These are phyloP conservation scores for Aradophagus sp. DNA, from an alignment of 1,140 invertebrate species.

Conservation along the genomic window DNA sequence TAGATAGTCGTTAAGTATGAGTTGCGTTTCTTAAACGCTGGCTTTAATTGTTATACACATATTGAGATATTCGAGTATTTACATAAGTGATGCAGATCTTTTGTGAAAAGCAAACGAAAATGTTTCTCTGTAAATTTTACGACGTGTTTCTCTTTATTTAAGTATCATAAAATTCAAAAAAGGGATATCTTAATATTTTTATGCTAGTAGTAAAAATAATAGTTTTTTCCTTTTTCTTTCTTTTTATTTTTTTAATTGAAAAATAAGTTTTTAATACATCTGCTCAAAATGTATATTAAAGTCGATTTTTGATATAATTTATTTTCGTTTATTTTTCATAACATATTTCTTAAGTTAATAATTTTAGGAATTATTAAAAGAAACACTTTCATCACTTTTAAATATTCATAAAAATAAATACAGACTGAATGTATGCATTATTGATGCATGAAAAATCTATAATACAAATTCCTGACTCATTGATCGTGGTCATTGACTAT, in stretches of 20 bases:
- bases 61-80: conserved; percentile 7
- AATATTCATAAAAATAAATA: too few relatives aligned
- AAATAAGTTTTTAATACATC: too few relatives aligned
- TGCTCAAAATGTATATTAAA: conserved; percentile 9
- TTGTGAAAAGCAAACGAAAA: conserved; percentile 30
- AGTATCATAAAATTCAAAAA: conserved; percentile 16
- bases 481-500: conserved; percentile 57
- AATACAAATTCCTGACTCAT: conserved; percentile 61
- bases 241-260: too few relatives aligned
- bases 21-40: conserved; percentile 2
- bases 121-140: conserved; percentile 2
- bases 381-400: too few relatives aligned
- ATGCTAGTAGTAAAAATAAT: too few relatives aligned
- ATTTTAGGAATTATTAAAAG: too few relatives aligned
- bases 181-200: too few relatives aligned
- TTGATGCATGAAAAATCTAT: conserved; percentile 35
- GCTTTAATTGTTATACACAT: conserved; percentile 12
- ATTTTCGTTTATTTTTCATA: background rate
- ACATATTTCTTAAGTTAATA: too few relatives aligned
- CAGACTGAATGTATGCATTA: too few relatives aligned
- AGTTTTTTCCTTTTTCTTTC: too few relatives aligned
- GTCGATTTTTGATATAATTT: background rate
- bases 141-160: conserved; percentile 25
- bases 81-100: conserved; percentile 27
- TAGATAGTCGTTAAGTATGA: background rate